Base-by-base conservation (phyloP, 1,140 invertebrate genomes). In the Trachymyrmex septentrionalis region DNA sequence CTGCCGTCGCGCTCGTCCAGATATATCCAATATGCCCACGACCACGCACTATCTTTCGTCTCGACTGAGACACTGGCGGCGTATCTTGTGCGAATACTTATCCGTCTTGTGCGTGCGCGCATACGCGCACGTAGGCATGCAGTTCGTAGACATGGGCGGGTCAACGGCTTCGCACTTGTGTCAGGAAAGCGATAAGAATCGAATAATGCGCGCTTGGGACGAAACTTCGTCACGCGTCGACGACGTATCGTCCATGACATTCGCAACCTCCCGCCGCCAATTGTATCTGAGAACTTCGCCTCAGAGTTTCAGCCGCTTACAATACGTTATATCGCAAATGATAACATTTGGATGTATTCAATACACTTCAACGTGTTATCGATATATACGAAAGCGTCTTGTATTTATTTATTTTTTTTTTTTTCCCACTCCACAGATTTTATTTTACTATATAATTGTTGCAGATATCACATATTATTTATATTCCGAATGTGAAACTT, bases 121-220 rank as follows among this genome's bases (percentile, higher is more conserved):
- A 16, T 12, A 48, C 67, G 44, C 63, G 53, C 67, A 30, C 63
- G 53, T 69, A n/a, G 14, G 30, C 71, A 57, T 55, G 53, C 69
- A 16, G 19, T 16, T 69, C 67, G 44, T 10, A 19, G 78, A 61
- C n/a, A 61, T 38, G 64, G 64, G 50, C 78, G 81, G 86, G 89
- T 91, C 89, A 90, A 84, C 75, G 89, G 72, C 76, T 69, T 12
- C 48, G 6, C 24, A 50, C 53, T 82, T 66, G 53, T 55, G 66
- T 66, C 72, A 50, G 34, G 19, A 3, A 69, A 48, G 3, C 76
- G 86, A 90, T 90, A 90, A 90, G 80, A 87, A 87, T 90, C 88
- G 89, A 77, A 78, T n/a, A 34, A 48, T 27, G 63, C 69, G 87
- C 85, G 80, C 87, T 81, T 69, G 24, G 30, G 7, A 63, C 63